These are phyloP conservation scores for Diaprepes abbreviatus DNA, from an alignment of 2,888 invertebrate genomes.

Conservation along the genomic window DNA sequence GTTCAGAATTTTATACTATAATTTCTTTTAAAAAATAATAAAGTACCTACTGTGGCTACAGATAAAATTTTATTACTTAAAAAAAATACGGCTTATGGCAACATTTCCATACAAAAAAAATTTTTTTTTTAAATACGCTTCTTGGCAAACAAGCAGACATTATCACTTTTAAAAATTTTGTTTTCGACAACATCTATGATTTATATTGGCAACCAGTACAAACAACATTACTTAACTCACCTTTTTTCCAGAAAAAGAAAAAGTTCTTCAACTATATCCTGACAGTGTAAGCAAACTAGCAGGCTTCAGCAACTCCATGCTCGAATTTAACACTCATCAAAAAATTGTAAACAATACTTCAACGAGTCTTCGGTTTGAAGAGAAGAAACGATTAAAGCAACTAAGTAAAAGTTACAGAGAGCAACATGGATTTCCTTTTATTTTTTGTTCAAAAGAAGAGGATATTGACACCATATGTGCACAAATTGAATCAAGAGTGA, in stretches of 20 bases:
- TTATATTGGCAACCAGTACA: too few relatives aligned
- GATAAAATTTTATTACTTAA: too few relatives aligned
- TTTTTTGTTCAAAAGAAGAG: conserved; percentile 77
- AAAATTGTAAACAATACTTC: conserved; percentile 60
- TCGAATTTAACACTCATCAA: conserved; percentile 71
- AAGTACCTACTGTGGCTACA: too few relatives aligned
- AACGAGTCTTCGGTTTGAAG: conserved; percentile 69
- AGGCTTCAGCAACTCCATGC: conserved; percentile 71
- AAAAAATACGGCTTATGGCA: too few relatives aligned
- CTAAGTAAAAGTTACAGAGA: conserved; percentile 73
- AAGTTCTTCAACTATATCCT: conserved; percentile 74
- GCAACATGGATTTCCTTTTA: conserved; percentile 79
- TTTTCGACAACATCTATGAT: too few relatives aligned
- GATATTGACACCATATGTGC: conserved; percentile 73
- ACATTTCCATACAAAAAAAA: too few relatives aligned
- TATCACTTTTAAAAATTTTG: not conserved
- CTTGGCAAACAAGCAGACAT: too few relatives aligned
- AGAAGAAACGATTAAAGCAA: conserved; percentile 69
- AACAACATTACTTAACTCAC: not conserved
- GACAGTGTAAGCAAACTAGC: conserved; percentile 75
- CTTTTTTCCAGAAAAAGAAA: conserved; percentile 69
- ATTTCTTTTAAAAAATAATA: too few relatives aligned
- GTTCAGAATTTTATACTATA: too few relatives aligned
- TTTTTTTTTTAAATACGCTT: too few relatives aligned
- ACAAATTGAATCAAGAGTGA: conserved; percentile 70